Conservation (phyloP, 2,113 vertebrate species). For the Tenrec ecaudatus region DNA sequence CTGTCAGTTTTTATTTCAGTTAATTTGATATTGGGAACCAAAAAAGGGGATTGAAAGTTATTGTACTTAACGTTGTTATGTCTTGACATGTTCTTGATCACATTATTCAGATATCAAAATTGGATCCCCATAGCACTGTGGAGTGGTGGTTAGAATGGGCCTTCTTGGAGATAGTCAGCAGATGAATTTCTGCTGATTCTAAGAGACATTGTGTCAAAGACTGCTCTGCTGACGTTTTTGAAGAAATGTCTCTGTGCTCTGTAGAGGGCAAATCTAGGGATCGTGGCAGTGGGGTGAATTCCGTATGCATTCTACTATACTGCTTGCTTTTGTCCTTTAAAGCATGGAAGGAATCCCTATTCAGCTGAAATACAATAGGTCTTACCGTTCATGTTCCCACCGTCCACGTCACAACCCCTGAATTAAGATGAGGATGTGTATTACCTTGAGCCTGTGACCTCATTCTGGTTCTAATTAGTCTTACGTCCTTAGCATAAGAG, state of each 20-base stretch:
- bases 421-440: neutral
- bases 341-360: neutral
- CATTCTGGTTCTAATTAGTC: conserved; percentile 47
- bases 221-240: conserved; percentile 73
- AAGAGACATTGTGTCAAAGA: conserved; percentile 74
- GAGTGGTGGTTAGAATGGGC: conserved; percentile 75
- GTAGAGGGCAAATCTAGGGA: conserved; percentile 80
- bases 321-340: conserved; percentile 63
- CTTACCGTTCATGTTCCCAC: neutral
- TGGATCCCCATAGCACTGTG: conserved; percentile 72
- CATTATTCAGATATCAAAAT: conserved; percentile 87
- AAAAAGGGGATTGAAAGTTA: conserved; percentile 84
- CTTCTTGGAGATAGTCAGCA: conserved; percentile 78
- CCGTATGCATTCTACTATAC: conserved; percentile 5
- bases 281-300: conserved; percentile 61
- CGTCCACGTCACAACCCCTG: fast-evolving
- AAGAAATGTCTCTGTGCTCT: conserved; percentile 85
- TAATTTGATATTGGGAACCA: conserved; percentile 81
- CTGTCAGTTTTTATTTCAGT: conserved; percentile 87
- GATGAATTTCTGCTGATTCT: conserved; percentile 79
- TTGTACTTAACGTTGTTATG: conserved; percentile 82
- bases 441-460: conserved; percentile 28
- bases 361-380: neutral
- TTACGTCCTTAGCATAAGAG: neutral
- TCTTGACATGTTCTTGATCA: conserved; percentile 83